Percentiles rank a stretch among this genome's conserved stretches.
phyloP scores from a whole-genome alignment of 2,113 vertebrate genomes.

The Actenoides hombroni region DNA sequence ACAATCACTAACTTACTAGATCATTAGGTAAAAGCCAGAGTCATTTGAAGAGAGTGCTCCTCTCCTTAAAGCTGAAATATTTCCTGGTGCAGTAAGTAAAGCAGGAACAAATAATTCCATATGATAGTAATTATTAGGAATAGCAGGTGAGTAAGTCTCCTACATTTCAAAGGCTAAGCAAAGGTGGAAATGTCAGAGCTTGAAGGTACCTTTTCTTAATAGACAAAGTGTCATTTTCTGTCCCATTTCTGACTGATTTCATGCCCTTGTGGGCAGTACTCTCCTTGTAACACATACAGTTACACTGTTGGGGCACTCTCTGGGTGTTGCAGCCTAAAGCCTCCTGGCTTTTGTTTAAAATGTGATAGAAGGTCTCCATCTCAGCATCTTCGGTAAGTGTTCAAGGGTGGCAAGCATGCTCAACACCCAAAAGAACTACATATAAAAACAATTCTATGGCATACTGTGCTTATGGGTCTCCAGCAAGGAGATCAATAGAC shows the following conservation, averaged over 20 bases:
- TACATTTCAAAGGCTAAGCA: not conserved
- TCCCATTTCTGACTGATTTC: not conserved
- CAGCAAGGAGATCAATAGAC: not conserved
- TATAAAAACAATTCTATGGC: not conserved
- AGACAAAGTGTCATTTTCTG: not conserved
- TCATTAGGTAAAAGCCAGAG: conserved; percentile 70
- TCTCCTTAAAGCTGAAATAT: conserved; percentile 33
- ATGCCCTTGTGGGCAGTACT: not conserved
- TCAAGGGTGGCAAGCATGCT: not conserved
- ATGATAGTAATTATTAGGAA: not conserved
- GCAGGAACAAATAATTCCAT: not conserved
- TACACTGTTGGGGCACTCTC: not conserved
- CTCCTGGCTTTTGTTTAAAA: not conserved
- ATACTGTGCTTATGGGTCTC: not conserved
- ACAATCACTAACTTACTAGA: conserved; percentile 60
- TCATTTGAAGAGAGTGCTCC: conserved; percentile 50
- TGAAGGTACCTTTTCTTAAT: not conserved
- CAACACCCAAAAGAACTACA: not conserved
- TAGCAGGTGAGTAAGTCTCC: not conserved
- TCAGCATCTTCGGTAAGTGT: not conserved
- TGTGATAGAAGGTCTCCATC: not conserved
- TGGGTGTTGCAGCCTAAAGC: not conserved
- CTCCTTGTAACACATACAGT: not conserved
- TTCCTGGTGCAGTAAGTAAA: conserved; percentile 46
- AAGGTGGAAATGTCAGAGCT: not conserved